Evolutionary conservation across 35 echinoderm and acorn worm genomes (phyloP).

Genomic region (Apostichopus californicus): DNA sequence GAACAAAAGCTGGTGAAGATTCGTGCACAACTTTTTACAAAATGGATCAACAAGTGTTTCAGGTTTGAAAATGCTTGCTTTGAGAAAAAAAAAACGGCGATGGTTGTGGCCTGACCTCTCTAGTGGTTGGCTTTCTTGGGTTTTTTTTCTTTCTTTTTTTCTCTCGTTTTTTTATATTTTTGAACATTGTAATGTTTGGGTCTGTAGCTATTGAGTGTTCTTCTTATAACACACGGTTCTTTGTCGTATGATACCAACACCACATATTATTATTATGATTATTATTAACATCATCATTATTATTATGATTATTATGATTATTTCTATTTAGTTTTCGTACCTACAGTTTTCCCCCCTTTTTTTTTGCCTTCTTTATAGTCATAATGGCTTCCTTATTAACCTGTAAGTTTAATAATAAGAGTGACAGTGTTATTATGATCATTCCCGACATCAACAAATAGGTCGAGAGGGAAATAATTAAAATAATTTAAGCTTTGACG

Average conservation of each 20-base stretch:
- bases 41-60: conserved; percentile 9
- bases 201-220: not conserved
- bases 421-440: not conserved
- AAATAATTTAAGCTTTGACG: conserved; percentile 3
- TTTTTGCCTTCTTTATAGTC: not conserved
- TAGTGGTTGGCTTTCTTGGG: not conserved
- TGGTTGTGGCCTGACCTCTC: not conserved
- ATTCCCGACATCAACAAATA: not conserved
- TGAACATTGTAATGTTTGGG: conserved; percentile 12
- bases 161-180: not conserved
- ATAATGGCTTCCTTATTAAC: conserved; percentile 12
- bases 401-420: not conserved
- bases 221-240: not conserved
- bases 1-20: conserved; percentile 10
- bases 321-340: too few species aligned
- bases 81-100: not conserved
- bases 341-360: not conserved
- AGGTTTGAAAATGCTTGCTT: not conserved
- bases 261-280: not conserved
- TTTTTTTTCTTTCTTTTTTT: not conserved
- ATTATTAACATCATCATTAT: too few species aligned
- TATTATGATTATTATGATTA: too few species aligned
- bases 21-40: not conserved
- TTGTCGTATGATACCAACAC: not conserved
- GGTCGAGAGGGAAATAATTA: not conserved